These are phyloP conservation scores for Onychomys arenicola DNA, from an alignment of 2,797 vertebrate genomes.

Conservation along the genomic window DNA sequence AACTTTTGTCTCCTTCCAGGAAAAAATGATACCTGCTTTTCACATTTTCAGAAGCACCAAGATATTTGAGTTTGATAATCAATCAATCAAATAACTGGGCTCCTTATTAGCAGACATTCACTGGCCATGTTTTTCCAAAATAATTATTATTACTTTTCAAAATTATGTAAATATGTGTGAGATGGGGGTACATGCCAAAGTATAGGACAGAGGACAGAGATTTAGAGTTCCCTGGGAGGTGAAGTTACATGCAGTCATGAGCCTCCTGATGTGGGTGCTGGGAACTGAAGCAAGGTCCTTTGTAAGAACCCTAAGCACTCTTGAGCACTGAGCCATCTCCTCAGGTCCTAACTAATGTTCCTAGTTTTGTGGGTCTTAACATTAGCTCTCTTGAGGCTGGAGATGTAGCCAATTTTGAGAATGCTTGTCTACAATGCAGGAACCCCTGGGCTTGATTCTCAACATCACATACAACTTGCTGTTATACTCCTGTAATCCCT, in stretches of 20 bases:
- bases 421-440: not conserved
- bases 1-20: not conserved
- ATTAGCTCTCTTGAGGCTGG: not conserved
- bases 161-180: not conserved
- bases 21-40: not conserved
- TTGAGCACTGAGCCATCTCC: not conserved
- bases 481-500: not conserved
- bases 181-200: fast-evolving
- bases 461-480: not conserved
- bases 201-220: not conserved
- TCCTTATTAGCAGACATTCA: not conserved
- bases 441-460: not conserved
- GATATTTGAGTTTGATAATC: not conserved
- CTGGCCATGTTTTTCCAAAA: not conserved
- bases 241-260: not conserved
- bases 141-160: not conserved
- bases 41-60: not conserved
- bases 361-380: not conserved
- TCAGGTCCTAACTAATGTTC: not conserved
- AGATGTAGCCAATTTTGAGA: not conserved
- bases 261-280: not conserved
- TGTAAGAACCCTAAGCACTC: not conserved
- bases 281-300: not conserved
- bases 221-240: not conserved
- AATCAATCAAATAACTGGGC: not conserved